These are phyloP conservation scores for Troides helena DNA, from an alignment of 2,888 invertebrate genomes.

Conservation along the genomic window DNA sequence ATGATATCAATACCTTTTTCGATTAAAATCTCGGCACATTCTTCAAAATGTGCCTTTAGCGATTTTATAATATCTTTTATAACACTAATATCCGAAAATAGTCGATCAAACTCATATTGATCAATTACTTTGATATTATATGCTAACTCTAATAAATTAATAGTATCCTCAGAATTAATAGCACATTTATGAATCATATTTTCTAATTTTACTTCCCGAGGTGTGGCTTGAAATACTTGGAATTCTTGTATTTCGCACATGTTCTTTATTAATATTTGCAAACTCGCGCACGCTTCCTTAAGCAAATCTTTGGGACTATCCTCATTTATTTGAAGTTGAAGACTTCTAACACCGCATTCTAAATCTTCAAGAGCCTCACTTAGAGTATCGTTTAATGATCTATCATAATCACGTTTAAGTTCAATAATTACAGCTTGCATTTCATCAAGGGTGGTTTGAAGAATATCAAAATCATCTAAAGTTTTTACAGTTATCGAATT, in stretches of 20 bases:
- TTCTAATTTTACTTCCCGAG: constrained; percentile 35
- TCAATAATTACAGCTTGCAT: constrained; percentile 72
- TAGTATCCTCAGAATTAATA: constrained; percentile 49
- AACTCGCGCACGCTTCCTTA: constrained; percentile 67
- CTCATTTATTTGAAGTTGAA: constrained; percentile 70
- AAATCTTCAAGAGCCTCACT: constrained; percentile 75
- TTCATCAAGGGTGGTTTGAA: constrained; percentile 67
- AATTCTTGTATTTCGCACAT: constrained; percentile 54
- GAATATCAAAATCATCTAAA: constrained; percentile 49
- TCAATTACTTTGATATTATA: constrained; percentile 53
- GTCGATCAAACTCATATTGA: constrained; percentile 33
- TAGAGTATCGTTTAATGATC: constrained; percentile 58
- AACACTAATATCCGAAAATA: constrained; percentile 43
- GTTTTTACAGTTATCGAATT: constrained; percentile 38
- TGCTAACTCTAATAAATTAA: constrained; percentile 68
- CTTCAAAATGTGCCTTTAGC: constrained; percentile 50
- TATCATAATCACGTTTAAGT: constrained; percentile 65
- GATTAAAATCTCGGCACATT: constrained; percentile 57
- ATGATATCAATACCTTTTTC: constrained; percentile 66
- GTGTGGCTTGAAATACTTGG: constrained; percentile 34
- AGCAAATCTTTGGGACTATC: constrained; percentile 62
- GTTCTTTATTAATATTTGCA: constrained; percentile 59
- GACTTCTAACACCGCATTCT: constrained; percentile 76
- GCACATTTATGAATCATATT: constrained; percentile 52
- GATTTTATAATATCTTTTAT: constrained; percentile 55